A percentile compares a stretch with the other conserved stretches of the same genome.
Evolutionary conservation across 2,113 vertebrate genomes (phyloP).

Genomic region (Macquaria ambigua): DNA sequence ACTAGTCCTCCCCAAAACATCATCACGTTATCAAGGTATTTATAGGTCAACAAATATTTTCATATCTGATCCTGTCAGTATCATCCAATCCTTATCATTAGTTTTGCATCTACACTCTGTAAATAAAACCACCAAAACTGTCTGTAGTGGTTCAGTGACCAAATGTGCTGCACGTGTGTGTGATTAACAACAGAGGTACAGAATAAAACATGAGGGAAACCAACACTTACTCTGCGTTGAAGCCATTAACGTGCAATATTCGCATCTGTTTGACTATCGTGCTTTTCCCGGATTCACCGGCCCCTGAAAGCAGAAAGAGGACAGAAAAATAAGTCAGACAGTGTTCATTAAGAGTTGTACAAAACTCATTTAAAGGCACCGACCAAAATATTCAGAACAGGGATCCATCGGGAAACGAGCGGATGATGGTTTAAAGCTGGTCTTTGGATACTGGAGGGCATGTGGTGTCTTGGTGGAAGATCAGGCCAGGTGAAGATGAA

Average conservation of each 20-base stretch:
- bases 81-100: background rate
- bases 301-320: slow-evolving; percentile 86
- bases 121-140: background rate
- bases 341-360: background rate
- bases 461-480: slow-evolving; percentile 2
- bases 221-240: slow-evolving; percentile 98
- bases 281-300: slow-evolving; percentile 99
- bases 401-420: background rate
- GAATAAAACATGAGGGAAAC: background rate
- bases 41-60: slow-evolving; percentile 19
- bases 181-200: background rate
- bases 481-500: background rate
- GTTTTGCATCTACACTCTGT: background rate
- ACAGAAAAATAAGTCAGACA: slow-evolving; percentile 17
- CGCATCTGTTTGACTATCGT: slow-evolving; percentile 99
- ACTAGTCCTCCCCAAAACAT: background rate
- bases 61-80: background rate
- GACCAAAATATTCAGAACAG: background rate
- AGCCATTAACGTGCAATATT: slow-evolving; percentile 98
- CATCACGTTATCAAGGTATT: background rate
- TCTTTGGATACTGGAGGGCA: background rate
- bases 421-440: background rate
- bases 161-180: background rate
- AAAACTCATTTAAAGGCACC: background rate
- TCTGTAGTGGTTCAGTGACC: background rate